A percentile compares a stretch with the other conserved stretches of the same genome.
Conservation (phyloP, 2,113 vertebrate species). For the Sisor rabdophorus region DNA sequence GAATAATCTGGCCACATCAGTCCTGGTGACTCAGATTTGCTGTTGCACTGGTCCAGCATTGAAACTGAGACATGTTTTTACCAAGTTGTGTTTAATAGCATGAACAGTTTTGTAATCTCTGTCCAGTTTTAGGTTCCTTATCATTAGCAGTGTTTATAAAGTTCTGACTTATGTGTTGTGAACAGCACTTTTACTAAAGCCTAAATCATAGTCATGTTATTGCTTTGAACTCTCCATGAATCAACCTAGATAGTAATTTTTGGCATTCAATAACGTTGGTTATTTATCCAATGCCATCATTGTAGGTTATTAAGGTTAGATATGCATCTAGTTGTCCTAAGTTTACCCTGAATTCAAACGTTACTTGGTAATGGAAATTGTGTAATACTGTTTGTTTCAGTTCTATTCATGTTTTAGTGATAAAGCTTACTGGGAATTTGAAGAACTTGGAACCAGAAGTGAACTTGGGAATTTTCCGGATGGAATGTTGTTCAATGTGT, state of each 20-base stretch:
- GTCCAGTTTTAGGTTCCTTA: background rate
- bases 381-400: background rate
- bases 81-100: background rate
- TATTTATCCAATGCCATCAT: background rate
- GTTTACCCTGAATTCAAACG: background rate
- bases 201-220: background rate
- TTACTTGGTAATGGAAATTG: background rate
- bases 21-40: slow-evolving; percentile 34
- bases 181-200: background rate
- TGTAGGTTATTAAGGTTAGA: background rate
- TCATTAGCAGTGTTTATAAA: background rate
- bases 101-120: background rate
- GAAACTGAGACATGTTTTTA: slow-evolving; percentile 12
- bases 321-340: no score
- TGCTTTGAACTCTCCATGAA: background rate
- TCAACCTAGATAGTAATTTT: background rate
- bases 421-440: background rate
- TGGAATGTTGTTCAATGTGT: background rate
- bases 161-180: background rate
- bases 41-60: slow-evolving; percentile 13
- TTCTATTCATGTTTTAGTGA: slow-evolving; percentile 2
- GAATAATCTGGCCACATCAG: slow-evolving; percentile 41
- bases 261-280: background rate
- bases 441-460: background rate
- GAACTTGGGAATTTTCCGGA: background rate